Base-by-base conservation (phyloP, 2,888 invertebrate species). In the Callyntrura sp. region DNA sequence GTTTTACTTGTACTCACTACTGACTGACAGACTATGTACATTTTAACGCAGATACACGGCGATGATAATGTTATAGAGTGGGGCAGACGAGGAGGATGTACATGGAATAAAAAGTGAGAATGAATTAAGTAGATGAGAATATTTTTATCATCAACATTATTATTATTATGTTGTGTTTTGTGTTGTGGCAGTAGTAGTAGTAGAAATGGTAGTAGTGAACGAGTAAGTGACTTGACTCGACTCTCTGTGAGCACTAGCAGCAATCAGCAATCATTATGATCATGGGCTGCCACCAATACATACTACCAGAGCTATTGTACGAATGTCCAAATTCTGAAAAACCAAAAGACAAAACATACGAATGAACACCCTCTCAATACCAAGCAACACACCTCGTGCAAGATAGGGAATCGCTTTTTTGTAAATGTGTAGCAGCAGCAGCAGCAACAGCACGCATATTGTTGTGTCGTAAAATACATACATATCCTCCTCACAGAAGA, bases 321-420 rank as follows among this genome's bases (percentile, higher is more conserved):
- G 23, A 78, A 78, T 85, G 85, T 85, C 78, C 85, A 85, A 85
- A 85, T 48, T 78, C 78, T 73, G 20, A 78, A 78, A 65, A 85
- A 60, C 43, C 48, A 78, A 51, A 85, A 70, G 17, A 70, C 20
- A n/a, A 45, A 20, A 68, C n/a, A 6, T 20, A 57, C n/a, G 28
- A 55, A 65, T 11, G 28, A 65, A n/a, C 23, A 60, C 23, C 23
- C 14, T 28, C 28, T 28, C 14, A 65, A 28, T 62, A 62, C 11
- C 6, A 20, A 43, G 1, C 6, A 20, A 43, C 20, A 82, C 20
- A 20, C 20, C 11, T 23, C 57, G 17, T 57, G 17, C 57, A 51
- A 51, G 51, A 51, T 51, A 51, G 51, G 14, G 51, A 51, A 14
- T 35, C 14, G 9, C 1, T 51, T 14, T 51, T 14, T 51, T 51